These are phyloP conservation scores for Manis pentadactyla DNA, from an alignment of 2,797 vertebrate genomes.

Conservation along the genomic window DNA sequence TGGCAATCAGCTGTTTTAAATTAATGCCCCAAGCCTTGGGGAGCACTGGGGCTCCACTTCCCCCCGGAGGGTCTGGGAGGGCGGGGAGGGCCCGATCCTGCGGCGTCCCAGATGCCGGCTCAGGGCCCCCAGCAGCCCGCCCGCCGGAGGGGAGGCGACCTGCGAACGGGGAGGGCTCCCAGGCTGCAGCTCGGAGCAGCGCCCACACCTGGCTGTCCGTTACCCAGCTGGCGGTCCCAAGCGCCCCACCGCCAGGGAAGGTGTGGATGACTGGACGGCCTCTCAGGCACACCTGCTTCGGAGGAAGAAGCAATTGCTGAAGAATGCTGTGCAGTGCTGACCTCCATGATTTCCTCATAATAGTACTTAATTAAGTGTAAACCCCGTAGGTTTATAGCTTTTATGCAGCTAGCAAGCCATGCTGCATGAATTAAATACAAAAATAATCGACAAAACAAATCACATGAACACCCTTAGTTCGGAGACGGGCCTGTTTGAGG, in stretches of 20 bases:
- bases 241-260: accelerated
- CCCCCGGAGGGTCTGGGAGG: accelerated
- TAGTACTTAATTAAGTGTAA: neutral
- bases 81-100: accelerated
- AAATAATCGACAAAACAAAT: neutral
- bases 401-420: neutral
- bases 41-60: neutral
- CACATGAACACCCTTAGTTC: accelerated
- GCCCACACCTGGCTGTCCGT: neutral
- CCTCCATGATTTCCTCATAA: neutral
- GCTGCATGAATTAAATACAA: neutral
- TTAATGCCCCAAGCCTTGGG: conserved; percentile 48
- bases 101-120: neutral
- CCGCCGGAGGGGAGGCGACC: too few relatives aligned
- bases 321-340: neutral
- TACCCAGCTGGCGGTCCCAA: accelerated
- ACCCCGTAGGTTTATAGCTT: neutral
- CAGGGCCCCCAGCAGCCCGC: neutral
- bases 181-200: neutral
- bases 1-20: conserved; percentile 76
- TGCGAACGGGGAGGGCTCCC: neutral
- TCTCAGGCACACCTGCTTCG: too few relatives aligned
- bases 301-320: too few relatives aligned
- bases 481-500: accelerated
- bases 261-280: neutral